Conservation (phyloP, 2,113 vertebrate species). For the Perognathus longimembris region DNA sequence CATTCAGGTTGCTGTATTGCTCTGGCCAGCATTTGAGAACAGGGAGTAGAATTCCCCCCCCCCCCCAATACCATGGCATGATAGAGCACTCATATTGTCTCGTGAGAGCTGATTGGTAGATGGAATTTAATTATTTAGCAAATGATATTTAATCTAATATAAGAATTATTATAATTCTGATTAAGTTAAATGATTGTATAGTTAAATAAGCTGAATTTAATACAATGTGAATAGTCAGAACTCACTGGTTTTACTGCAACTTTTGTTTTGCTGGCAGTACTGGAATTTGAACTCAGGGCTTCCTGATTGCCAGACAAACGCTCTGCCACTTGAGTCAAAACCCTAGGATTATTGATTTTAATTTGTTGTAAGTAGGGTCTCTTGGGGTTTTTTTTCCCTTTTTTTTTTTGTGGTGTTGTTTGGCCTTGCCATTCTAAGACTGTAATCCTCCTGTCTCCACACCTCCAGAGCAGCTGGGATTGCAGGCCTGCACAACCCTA, state of each 20-base stretch:
- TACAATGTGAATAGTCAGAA: slow-evolving; percentile 30
- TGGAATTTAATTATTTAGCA: not conserved
- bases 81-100: not conserved
- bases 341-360: too few species aligned
- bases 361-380: too few species aligned
- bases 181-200: not conserved
- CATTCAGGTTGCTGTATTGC: not conserved
- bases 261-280: too few species aligned
- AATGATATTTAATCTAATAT: not conserved
- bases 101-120: not conserved
- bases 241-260: not conserved
- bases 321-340: too few species aligned
- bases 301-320: too few species aligned
- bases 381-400: too few species aligned
- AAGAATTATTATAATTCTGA: not conserved
- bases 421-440: too few species aligned
- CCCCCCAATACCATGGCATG: rapidly evolving
- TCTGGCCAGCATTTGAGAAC: not conserved
- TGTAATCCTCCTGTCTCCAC: too few species aligned
- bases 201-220: not conserved
- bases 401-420: too few species aligned
- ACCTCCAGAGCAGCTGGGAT: too few species aligned
- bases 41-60: not conserved
- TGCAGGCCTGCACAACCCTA: too few species aligned
- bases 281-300: too few species aligned